Evolutionary conservation across 1,140 invertebrate species (phyloP).

Genomic region (Lycorma delicatula): DNA sequence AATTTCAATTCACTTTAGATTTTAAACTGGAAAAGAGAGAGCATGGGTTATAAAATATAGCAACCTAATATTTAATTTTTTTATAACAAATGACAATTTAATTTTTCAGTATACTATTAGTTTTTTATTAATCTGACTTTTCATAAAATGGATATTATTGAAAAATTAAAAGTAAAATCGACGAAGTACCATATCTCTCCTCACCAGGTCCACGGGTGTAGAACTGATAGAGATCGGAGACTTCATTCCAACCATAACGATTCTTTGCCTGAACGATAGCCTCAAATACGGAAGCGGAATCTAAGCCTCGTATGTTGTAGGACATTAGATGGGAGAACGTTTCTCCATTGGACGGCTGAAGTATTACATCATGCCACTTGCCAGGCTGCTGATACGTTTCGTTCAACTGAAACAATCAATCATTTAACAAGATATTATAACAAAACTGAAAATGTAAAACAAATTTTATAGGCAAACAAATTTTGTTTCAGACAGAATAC

Average conservation of each 20-base stretch:
- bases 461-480: no score
- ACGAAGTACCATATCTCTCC: constrained; percentile 24
- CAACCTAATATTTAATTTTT: neutral
- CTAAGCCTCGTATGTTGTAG: constrained; percentile 46
- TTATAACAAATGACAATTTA: neutral
- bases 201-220: constrained; percentile 27
- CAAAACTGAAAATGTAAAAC: no score
- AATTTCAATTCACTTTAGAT: neutral
- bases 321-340: constrained; percentile 45
- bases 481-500: no score
- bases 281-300: constrained; percentile 51
- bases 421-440: no score
- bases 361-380: constrained; percentile 56
- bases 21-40: neutral
- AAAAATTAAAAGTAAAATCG: neutral
- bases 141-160: neutral
- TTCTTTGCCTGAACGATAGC: constrained; percentile 56
- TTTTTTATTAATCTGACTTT: neutral
- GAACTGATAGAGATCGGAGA: constrained; percentile 35
- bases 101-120: neutral
- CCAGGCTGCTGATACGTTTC: constrained; percentile 60
- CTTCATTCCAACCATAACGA: constrained; percentile 54
- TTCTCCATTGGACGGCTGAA: constrained; percentile 36
- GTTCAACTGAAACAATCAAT: constrained; percentile 52
- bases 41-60: neutral